Conservation (phyloP, 2,888 invertebrate species). For the Ephialtes manifestator region DNA sequence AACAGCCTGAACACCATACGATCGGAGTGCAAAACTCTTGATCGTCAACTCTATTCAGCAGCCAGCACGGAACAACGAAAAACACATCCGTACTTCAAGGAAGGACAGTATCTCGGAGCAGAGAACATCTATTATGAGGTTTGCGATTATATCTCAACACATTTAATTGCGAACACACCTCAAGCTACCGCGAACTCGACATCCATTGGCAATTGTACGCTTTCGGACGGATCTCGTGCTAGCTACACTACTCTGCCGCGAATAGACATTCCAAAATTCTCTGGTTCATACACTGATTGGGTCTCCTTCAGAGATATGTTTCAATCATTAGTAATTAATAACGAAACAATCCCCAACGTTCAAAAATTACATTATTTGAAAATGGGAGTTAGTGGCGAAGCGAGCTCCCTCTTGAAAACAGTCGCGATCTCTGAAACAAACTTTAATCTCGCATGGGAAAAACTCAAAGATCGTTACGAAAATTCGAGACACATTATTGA, state of each 20-base stretch:
- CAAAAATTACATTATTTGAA: constrained; percentile 29
- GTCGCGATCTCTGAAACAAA: constrained; percentile 46
- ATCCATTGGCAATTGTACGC: not conserved
- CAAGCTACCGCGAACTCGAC: not conserved
- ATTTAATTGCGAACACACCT: no score
- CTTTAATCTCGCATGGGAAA: constrained; percentile 46
- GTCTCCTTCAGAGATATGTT: constrained; percentile 7
- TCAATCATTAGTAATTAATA: not conserved
- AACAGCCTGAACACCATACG: not conserved
- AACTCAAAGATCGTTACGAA: constrained; percentile 28
- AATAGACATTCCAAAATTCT: constrained; percentile 5
- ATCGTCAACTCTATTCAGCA: constrained; percentile 10
- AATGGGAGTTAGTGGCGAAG: constrained; percentile 19
- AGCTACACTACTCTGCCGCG: not conserved
- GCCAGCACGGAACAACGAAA: not conserved
- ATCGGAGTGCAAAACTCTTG: not conserved
- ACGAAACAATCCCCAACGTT: not conserved
- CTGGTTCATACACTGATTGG: constrained; percentile 8
- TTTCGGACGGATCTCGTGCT: not conserved
- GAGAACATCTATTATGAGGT: constrained; percentile 27
- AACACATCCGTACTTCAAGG: not conserved
- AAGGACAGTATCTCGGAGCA: not conserved
- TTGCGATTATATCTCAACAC: constrained; percentile 14
- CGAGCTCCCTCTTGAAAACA: constrained; percentile 33
- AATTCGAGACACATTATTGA: no score